phyloP scores from a whole-genome alignment of 2,113 vertebrate species.

The Pithys albifrons region DNA sequence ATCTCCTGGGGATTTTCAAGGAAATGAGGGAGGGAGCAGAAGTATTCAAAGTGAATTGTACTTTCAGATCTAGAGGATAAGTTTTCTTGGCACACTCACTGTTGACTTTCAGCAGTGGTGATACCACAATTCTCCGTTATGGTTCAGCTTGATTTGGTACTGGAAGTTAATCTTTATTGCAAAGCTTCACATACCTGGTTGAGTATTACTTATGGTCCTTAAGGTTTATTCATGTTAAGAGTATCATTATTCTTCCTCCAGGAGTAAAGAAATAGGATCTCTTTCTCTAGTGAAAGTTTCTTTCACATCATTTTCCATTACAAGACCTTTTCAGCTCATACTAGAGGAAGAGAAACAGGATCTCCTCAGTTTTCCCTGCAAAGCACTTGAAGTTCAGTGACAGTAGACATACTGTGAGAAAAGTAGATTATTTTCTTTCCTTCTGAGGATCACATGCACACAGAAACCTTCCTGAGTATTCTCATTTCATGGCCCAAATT shows the following conservation, averaged over 20 bases:
- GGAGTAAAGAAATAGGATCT: neutral
- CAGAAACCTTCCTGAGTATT: neutral
- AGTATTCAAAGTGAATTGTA: neutral
- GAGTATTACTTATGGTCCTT: neutral
- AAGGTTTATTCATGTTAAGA: neutral
- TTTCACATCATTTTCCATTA: neutral
- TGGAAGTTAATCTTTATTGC: neutral
- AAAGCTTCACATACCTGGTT: neutral
- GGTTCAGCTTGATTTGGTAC: neutral
- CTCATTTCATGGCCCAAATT: neutral
- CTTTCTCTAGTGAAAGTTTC: neutral
- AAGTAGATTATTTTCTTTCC: neutral
- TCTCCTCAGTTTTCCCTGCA: neutral
- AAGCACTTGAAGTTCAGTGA: neutral
- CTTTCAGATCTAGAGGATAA: accelerated
- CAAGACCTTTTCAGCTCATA: neutral
- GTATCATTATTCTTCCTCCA: neutral
- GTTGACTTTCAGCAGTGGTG: neutral
- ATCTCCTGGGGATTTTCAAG: neutral
- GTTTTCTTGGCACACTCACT: neutral
- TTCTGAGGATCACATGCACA: neutral
- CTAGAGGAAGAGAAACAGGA: neutral
- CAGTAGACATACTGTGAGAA: neutral
- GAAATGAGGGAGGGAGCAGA: neutral
- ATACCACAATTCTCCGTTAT: neutral